Evolutionary conservation across 2,113 vertebrate species (phyloP).

Genomic region (Oplegnathus fasciatus): DNA sequence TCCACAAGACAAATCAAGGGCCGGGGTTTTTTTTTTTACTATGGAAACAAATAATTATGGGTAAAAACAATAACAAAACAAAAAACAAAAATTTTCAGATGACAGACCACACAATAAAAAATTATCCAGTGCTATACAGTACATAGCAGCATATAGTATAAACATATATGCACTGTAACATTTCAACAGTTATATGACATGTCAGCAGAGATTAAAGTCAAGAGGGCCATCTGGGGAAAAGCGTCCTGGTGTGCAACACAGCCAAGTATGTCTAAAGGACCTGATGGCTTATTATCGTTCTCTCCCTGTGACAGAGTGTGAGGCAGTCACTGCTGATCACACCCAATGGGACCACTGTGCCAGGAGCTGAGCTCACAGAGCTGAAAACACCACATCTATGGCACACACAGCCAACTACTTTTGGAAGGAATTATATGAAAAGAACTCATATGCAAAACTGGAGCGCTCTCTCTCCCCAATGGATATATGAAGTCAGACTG

Average conservation of each 20-base stretch:
- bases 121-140: too few species aligned
- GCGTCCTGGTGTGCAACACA: neutral
- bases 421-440: conserved; percentile 11
- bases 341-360: neutral
- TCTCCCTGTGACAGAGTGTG: neutral
- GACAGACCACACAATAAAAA: too few species aligned
- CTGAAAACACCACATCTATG: neutral
- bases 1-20: neutral
- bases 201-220: neutral
- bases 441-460: neutral
- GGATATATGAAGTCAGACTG: too few species aligned
- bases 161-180: neutral
- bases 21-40: neutral
- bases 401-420: neutral
- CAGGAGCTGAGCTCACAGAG: conserved; percentile 28
- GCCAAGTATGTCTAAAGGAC: neutral
- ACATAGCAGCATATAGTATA: too few species aligned
- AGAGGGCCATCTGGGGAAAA: neutral
- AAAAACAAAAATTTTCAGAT: too few species aligned
- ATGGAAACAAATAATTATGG: neutral
- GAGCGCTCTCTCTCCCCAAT: neutral
- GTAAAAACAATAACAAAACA: neutral
- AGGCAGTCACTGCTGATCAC: neutral
- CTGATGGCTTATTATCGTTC: neutral
- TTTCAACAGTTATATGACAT: neutral